Percentiles rank a stretch among this genome's conserved stretches.
phyloP scores from a whole-genome alignment of 2,888 invertebrate genomes.

The Villa cingulata region DNA sequence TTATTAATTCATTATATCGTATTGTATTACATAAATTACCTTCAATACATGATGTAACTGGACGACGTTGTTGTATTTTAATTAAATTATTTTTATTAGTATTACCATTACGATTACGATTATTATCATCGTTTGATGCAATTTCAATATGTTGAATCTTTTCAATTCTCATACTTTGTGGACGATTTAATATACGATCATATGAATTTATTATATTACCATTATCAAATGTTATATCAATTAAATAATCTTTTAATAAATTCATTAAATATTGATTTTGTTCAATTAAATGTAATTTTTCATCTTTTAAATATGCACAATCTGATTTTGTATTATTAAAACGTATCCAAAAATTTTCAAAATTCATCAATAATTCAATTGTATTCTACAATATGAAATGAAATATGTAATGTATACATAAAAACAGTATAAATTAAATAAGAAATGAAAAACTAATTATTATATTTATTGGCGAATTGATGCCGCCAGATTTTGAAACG shows the following conservation, averaged over 20 bases:
- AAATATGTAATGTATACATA: too few relatives aligned
- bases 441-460: not conserved
- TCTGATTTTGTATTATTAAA: slow-evolving; percentile 44
- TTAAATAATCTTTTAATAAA: slow-evolving; percentile 47
- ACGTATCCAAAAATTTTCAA: slow-evolving; percentile 57
- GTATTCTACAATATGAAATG: slow-evolving; percentile 30
- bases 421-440: not conserved
- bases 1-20: slow-evolving; percentile 25
- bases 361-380: slow-evolving; percentile 42
- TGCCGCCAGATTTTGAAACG: too few relatives aligned
- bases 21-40: slow-evolving; percentile 45
- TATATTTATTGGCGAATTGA: not conserved
- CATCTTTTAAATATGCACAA: slow-evolving; percentile 37
- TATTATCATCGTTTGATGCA: too few relatives aligned
- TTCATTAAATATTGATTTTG: slow-evolving; percentile 52
- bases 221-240: slow-evolving; percentile 40
- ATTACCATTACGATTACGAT: slow-evolving; percentile 19
- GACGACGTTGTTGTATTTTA: too few relatives aligned
- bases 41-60: slow-evolving; percentile 38
- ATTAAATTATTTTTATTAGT: slow-evolving; percentile 3
- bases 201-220: slow-evolving; percentile 28
- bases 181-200: slow-evolving; percentile 27
- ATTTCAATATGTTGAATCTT: slow-evolving; percentile 25
- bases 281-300: slow-evolving; percentile 32
- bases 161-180: slow-evolving; percentile 33